phyloP scores from a whole-genome alignment of 2,113 vertebrate genomes.

The Hydrochoerus hydrochaeris region DNA sequence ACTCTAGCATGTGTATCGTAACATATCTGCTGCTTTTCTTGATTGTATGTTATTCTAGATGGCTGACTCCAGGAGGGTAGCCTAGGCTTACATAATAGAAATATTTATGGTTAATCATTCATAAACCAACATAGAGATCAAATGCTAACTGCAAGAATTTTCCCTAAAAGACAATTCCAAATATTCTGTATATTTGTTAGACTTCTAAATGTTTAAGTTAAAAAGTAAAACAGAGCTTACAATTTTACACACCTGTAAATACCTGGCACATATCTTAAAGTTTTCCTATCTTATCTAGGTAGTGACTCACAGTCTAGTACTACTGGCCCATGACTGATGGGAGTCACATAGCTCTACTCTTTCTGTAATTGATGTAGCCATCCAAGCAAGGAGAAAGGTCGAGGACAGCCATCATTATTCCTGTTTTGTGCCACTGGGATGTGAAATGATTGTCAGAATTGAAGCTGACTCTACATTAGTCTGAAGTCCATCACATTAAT shows the following conservation, averaged over 20 bases:
- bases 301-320: neutral
- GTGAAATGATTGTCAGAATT: conserved; percentile 13
- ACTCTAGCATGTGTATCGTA: neutral
- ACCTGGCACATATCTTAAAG: neutral
- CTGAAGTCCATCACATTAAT: neutral
- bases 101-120: neutral
- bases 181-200: neutral
- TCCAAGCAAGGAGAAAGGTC: neutral
- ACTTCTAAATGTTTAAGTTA: neutral
- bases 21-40: neutral
- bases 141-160: neutral
- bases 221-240: neutral
- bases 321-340: neutral
- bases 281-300: conserved; percentile 12
- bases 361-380: conserved; percentile 37
- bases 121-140: neutral
- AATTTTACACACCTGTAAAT: neutral
- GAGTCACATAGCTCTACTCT: neutral
- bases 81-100: neutral
- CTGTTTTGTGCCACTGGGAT: conserved; percentile 27
- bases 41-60: neutral
- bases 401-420: neutral
- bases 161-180: neutral
- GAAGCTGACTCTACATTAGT: neutral
- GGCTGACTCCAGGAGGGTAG: neutral